These are phyloP conservation scores for Rattus rattus DNA, from an alignment of 2,113 vertebrate genomes.

Conservation along the genomic window DNA sequence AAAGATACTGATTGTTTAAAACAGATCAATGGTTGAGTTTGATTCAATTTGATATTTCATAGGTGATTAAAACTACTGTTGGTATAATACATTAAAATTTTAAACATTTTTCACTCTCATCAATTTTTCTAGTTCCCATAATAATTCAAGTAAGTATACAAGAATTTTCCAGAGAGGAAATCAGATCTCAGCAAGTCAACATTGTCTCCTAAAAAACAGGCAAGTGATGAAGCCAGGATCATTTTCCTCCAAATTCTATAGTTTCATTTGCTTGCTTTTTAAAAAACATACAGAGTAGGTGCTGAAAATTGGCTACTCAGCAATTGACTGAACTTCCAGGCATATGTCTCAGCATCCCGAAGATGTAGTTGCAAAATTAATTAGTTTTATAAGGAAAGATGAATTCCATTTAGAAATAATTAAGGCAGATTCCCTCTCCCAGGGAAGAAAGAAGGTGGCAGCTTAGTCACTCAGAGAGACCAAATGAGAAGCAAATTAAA, in stretches of 20 bases:
- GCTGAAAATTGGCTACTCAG: background rate
- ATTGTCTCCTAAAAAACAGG: background rate
- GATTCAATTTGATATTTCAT: slow-evolving; percentile 39
- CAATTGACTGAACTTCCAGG: slow-evolving; percentile 26
- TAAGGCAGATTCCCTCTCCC: slow-evolving; percentile 31
- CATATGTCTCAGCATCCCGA: slow-evolving; percentile 50
- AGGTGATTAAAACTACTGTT: background rate
- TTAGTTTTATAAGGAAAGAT: slow-evolving; percentile 60
- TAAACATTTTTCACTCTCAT: background rate
- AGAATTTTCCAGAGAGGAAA: background rate
- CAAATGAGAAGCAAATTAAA: slow-evolving; percentile 42
- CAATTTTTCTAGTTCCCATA: background rate
- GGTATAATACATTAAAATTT: background rate
- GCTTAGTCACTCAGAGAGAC: slow-evolving; percentile 25
- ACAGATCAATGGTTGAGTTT: background rate
- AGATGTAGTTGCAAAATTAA: slow-evolving; percentile 41
- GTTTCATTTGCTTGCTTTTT: background rate
- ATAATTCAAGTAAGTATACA: background rate
- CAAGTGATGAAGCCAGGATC: background rate
- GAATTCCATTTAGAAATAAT: slow-evolving; percentile 53
- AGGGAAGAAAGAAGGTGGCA: slow-evolving; percentile 26
- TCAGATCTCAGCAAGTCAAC: background rate
- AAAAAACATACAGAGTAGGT: background rate
- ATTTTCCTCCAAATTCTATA: background rate
- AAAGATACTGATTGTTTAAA: slow-evolving; percentile 14